Percentiles rank a stretch among this genome's conserved stretches.
Evolutionary conservation across 2,888 invertebrate genomes (phyloP).

Genomic region (Ectemnius lituratus): DNA sequence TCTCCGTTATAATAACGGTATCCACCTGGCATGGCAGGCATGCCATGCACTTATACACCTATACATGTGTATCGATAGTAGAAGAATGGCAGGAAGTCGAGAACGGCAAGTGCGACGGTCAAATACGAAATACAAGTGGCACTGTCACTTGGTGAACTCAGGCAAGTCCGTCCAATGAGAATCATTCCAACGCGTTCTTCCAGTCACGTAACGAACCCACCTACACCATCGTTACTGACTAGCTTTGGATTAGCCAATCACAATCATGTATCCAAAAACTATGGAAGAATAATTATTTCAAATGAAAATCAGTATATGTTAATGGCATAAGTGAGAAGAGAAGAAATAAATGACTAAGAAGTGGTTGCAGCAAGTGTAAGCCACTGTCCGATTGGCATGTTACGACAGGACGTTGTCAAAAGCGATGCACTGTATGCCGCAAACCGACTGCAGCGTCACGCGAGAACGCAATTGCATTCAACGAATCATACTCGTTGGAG

Average conservation of each 20-base stretch:
- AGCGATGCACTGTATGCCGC: too few species aligned
- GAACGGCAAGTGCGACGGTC: constrained; percentile 38
- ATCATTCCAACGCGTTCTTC: constrained; percentile 53
- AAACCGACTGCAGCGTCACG: too few species aligned
- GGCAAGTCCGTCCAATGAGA: constrained; percentile 33
- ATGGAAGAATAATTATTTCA: too few species aligned
- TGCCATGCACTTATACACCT: constrained; percentile 16
- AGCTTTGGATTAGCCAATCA: not conserved
- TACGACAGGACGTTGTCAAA: too few species aligned
- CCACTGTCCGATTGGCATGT: too few species aligned
- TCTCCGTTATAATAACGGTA: constrained; percentile 58
- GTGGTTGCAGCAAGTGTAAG: too few species aligned
- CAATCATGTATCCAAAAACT: too few species aligned
- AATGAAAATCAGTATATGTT: too few species aligned
- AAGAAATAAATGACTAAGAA: too few species aligned
- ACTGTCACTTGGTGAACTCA: constrained; percentile 9
- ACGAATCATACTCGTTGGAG: too few species aligned
- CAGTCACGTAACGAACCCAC: constrained; percentile 58
- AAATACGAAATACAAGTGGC: constrained; percentile 40
- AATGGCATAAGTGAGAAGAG: too few species aligned
- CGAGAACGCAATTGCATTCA: too few species aligned
- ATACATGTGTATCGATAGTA: constrained; percentile 40
- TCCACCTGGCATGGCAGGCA: not conserved
- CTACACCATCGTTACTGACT: constrained; percentile 30
- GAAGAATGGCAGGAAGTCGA: constrained; percentile 54